Conservation (phyloP, 1,140 invertebrate species). For the Drosophila equinoxialis region DNA sequence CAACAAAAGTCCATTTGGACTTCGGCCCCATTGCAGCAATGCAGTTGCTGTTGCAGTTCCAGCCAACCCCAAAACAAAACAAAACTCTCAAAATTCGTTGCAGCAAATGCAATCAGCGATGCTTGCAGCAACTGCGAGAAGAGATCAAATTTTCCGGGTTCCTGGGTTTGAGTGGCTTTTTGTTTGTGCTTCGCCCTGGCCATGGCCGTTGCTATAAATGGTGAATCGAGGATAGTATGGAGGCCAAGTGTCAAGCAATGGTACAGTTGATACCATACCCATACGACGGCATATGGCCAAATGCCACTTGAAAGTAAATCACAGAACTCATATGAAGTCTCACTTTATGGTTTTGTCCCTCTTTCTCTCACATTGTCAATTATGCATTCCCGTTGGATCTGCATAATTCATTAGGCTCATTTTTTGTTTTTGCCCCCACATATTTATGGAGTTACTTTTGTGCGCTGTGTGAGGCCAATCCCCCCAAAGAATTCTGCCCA, state of each 20-base stretch:
- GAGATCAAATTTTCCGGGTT: constrained; percentile 2
- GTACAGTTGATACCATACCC: constrained; percentile 41
- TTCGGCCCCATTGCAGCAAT: constrained; percentile 54
- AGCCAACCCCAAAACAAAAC: constrained; percentile 35
- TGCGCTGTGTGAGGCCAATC: constrained; percentile 24
- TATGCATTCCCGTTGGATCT: constrained; percentile 26
- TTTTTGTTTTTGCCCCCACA: constrained; percentile 25
- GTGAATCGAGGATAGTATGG: neutral
- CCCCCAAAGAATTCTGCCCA: constrained; percentile 58
- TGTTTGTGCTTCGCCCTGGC: constrained; percentile 21
- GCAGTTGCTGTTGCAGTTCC: constrained; percentile 43
- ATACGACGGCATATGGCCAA: constrained; percentile 31
- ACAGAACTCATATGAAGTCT: constrained; percentile 24
- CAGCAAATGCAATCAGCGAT: constrained; percentile 60
- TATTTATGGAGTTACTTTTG: constrained; percentile 1
- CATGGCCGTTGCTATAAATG: too few species aligned
- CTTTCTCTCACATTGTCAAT: neutral
- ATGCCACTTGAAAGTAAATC: constrained; percentile 50
- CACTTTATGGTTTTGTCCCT: neutral
- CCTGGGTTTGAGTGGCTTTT: constrained; percentile 34
- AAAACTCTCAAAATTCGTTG: constrained; percentile 41
- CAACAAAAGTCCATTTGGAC: constrained; percentile 69
- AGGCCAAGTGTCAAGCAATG: constrained; percentile 51
- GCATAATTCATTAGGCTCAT: constrained; percentile 60
- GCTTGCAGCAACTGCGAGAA: neutral